Conservation (phyloP, 2,888 invertebrate genomes). For the Aporophyla lueneburgensis region DNA sequence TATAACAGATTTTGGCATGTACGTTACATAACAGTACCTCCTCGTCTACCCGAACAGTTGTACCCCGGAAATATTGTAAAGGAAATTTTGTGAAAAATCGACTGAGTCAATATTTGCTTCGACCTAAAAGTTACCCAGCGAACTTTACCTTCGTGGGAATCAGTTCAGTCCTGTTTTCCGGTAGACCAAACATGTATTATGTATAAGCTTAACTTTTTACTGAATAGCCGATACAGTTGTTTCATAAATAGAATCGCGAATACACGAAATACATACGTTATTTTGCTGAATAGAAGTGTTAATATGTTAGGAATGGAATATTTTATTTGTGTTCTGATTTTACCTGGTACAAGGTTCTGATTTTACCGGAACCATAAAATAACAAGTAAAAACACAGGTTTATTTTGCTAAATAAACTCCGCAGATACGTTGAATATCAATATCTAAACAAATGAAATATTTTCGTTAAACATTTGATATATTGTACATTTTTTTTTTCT, state of each 20-base stretch:
- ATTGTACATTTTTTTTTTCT: too few species aligned
- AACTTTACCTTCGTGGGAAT: slow-evolving; percentile 4
- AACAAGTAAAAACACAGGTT: too few species aligned
- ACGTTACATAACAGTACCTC: neutral
- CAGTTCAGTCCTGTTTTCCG: slow-evolving; percentile 16
- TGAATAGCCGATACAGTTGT: slow-evolving; percentile 13
- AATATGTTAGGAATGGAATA: neutral
- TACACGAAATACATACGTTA: slow-evolving; percentile 7
- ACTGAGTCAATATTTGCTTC: slow-evolving; percentile 49
- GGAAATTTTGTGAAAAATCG: slow-evolving; percentile 35
- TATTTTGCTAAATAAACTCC: too few species aligned
- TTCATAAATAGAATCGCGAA: slow-evolving; percentile 8
- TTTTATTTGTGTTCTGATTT: slow-evolving; percentile 1
- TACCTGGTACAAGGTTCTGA: too few species aligned
- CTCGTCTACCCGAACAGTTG: neutral
- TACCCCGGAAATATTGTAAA: neutral
- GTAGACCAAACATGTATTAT: slow-evolving; percentile 19
- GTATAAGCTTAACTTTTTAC: slow-evolving; percentile 18
- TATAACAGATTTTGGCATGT: neutral
- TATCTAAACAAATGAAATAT: too few species aligned
- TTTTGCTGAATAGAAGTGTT: slow-evolving; percentile 2
- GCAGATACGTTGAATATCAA: too few species aligned
- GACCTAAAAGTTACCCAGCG: slow-evolving; percentile 30
- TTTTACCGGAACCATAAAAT: too few species aligned
- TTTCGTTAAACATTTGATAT: too few species aligned